A percentile compares a stretch with the other conserved stretches of the same genome.
Conservation (phyloP, 2,888 invertebrate genomes). For the Eupeodes luniger region DNA sequence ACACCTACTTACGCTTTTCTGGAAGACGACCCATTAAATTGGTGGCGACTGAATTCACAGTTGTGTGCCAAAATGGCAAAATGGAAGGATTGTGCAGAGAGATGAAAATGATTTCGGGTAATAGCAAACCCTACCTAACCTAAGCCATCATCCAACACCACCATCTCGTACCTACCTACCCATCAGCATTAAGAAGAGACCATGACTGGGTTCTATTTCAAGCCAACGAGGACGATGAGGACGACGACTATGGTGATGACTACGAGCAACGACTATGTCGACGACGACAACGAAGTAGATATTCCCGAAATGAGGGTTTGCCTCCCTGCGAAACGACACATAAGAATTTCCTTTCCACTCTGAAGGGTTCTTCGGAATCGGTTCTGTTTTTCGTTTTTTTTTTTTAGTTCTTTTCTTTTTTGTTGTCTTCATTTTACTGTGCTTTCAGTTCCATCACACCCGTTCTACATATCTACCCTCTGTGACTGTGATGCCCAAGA, state of each 20-base stretch:
- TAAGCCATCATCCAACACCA: constrained; percentile 7
- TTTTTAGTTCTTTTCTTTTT: constrained; percentile 57
- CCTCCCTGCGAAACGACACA: constrained; percentile 66
- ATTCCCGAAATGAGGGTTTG: constrained; percentile 70
- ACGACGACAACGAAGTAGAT: constrained; percentile 15
- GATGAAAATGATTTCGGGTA: constrained; percentile 72
- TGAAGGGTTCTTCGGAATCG: constrained; percentile 72
- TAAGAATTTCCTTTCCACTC: constrained; percentile 75
- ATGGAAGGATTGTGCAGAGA: constrained; percentile 68
- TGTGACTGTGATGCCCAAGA: constrained; percentile 34
- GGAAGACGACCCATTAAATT: constrained; percentile 73
- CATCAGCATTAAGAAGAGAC: constrained; percentile 45
- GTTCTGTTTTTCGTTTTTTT: constrained; percentile 45
- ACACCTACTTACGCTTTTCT: background rate
- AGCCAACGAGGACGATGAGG: constrained; percentile 13
- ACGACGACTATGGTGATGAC: background rate
- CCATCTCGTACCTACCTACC: background rate
- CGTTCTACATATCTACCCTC: constrained; percentile 40
- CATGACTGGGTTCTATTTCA: constrained; percentile 61
- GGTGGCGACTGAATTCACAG: constrained; percentile 65
- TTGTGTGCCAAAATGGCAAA: constrained; percentile 55
- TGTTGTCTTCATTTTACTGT: constrained; percentile 42
- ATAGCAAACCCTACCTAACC: constrained; percentile 45
- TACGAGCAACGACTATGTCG: background rate
- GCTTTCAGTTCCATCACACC: constrained; percentile 49